Evolutionary conservation across 2,113 vertebrate species (phyloP).

Genomic region (Euleptes europaea): DNA sequence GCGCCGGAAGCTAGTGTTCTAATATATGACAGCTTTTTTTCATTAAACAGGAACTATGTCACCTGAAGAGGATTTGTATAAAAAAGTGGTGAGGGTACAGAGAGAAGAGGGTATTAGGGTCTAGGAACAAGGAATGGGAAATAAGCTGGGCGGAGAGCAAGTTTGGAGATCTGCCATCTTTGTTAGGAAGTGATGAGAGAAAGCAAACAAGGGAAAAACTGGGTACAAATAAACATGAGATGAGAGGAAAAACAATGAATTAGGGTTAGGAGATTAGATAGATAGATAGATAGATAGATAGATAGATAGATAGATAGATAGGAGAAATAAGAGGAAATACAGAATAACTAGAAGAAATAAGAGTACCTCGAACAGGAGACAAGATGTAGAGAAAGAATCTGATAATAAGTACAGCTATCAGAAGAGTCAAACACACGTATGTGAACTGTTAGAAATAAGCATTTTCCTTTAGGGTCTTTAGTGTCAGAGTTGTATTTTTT

Average conservation of each 20-base stretch:
- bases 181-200: neutral
- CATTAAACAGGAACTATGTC: neutral
- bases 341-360: neutral
- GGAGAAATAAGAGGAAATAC: neutral
- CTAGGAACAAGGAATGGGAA: neutral
- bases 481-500: too few relatives aligned
- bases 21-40: neutral
- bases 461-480: too few relatives aligned
- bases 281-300: too few relatives aligned
- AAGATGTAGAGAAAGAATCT: too few relatives aligned
- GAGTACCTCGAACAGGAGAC: too few relatives aligned
- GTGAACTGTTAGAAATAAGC: too few relatives aligned
- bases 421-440: too few relatives aligned
- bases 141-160: neutral
- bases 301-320: neutral
- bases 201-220: neutral
- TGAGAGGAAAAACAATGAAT: too few relatives aligned
- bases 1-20: neutral
- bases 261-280: too few relatives aligned
- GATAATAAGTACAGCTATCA: too few relatives aligned
- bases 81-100: neutral
- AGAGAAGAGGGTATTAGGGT: neutral
- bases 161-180: neutral
- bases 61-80: neutral
- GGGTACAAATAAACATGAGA: neutral